Percentiles rank a stretch among this genome's conserved stretches.
Evolutionary conservation across 2,113 vertebrate genomes (phyloP).

Genomic region (Psittacus erithacus): DNA sequence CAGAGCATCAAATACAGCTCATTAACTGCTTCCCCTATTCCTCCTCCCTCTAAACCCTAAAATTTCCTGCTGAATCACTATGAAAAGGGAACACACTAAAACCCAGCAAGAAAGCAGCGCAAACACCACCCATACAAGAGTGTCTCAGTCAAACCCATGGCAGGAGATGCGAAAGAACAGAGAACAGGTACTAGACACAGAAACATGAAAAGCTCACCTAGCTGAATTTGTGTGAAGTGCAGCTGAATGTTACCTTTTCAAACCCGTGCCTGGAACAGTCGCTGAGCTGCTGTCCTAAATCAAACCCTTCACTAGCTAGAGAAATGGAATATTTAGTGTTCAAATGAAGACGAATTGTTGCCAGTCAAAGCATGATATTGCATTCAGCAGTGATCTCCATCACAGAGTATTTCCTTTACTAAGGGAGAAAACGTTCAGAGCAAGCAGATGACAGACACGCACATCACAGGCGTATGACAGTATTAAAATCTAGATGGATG

Average conservation of each 20-base stretch:
- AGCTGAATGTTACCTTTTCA: background rate
- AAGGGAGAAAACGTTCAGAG: constrained; percentile 5
- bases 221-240: background rate
- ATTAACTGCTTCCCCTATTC: background rate
- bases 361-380: constrained; percentile 15
- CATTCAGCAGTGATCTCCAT: background rate
- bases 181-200: background rate
- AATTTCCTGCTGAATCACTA: background rate
- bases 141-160: background rate
- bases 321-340: constrained; percentile 24
- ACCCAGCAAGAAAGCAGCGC: background rate
- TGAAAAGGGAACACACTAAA: background rate
- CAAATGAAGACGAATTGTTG: constrained; percentile 5
- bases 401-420: background rate
- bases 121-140: background rate
- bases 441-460: background rate
- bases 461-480: background rate
- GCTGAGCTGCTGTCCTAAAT: background rate
- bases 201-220: background rate
- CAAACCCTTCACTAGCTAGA: background rate
- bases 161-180: background rate
- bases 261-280: background rate
- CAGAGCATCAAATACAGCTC: background rate
- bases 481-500: constrained; percentile 2
- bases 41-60: background rate